Evolutionary conservation across 2,113 vertebrate genomes (phyloP), one percentile per base, ranked within the genome.

Genomic region (Cyanistes caeruleus): DNA sequence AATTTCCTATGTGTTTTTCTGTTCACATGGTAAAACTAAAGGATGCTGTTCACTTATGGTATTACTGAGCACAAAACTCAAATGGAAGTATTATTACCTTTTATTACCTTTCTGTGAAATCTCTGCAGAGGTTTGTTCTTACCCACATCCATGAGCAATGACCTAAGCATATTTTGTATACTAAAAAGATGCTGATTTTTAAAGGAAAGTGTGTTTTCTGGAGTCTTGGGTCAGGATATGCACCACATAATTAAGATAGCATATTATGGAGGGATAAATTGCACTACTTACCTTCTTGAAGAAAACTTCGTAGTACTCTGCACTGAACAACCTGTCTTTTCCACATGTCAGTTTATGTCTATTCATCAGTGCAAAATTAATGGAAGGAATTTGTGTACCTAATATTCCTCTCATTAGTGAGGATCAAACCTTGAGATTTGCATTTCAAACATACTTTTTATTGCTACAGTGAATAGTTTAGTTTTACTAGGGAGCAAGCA

Each of bases 1-100:
- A 67, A 68, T 46, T 60, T 0, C 0, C 14, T 35, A 31, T 48
- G 8, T 23, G 18, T 16, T n/a, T 59, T 60, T 60, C 8, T 30
- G 68, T 53, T 53, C 11, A 46, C 9, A 30, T 10, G 3, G 3
- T 25, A 60, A 53, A 83, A 75, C 25, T 37, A 81, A 51, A 52
- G 37, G 27, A 44, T 41, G 21, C 15, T 35, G 62, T 76, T 89
- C 41, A 48, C 28, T 75, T 83, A 17, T 2, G 5, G 13, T 43
- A 41, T 60, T 41, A 60, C 7, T 74, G 30, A 30, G 11, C 41
- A 75, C 25, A 55, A 56, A 70, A 60, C 33, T 76, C 33, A 60
- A 60, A 51, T 46, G 44, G 11, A 73, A n/a, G 12, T 37, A 59
- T 31, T 1, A 10, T 33, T 53, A 51, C 27, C 15, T 86, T 76